Evolutionary conservation across 2,113 vertebrate genomes (phyloP).

Genomic region (Dermatemys mawii): DNA sequence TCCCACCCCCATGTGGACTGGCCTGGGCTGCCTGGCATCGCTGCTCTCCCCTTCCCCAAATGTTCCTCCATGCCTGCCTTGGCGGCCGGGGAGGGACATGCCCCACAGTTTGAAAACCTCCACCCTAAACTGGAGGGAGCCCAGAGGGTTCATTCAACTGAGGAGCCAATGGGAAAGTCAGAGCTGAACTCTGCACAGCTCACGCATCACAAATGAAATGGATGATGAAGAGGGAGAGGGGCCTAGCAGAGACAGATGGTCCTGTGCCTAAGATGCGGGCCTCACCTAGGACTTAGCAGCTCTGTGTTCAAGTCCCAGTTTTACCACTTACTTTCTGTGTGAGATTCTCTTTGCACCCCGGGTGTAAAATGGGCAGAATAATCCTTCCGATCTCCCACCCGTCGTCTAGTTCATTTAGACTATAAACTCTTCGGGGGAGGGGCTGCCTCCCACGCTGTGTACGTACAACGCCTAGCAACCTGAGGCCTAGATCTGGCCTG

Average conservation of each 20-base stretch:
- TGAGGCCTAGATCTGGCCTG: background rate
- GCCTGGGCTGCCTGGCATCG: too few species aligned
- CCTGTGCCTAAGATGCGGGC: background rate
- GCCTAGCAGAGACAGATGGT: too few species aligned
- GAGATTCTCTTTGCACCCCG: too few species aligned
- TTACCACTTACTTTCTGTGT: too few species aligned
- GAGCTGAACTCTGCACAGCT: background rate
- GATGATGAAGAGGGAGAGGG: background rate
- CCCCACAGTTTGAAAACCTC: background rate
- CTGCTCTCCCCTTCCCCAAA: too few species aligned
- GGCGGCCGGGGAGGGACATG: too few species aligned
- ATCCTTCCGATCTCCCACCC: too few species aligned
- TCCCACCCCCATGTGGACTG: background rate
- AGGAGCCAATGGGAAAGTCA: accelerated
- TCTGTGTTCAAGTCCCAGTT: too few species aligned
- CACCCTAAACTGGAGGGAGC: background rate
- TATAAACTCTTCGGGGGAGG: too few species aligned
- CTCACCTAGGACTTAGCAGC: too few species aligned
- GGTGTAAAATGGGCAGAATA: too few species aligned
- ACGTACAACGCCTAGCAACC: background rate
- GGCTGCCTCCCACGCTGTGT: background rate
- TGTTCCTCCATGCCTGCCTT: background rate
- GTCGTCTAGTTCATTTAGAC: too few species aligned
- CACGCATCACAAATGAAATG: background rate
- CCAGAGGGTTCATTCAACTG: accelerated